These are phyloP conservation scores for Chinchilla lanigera DNA, from an alignment of 2,113 vertebrate genomes.

Conservation along the genomic window DNA sequence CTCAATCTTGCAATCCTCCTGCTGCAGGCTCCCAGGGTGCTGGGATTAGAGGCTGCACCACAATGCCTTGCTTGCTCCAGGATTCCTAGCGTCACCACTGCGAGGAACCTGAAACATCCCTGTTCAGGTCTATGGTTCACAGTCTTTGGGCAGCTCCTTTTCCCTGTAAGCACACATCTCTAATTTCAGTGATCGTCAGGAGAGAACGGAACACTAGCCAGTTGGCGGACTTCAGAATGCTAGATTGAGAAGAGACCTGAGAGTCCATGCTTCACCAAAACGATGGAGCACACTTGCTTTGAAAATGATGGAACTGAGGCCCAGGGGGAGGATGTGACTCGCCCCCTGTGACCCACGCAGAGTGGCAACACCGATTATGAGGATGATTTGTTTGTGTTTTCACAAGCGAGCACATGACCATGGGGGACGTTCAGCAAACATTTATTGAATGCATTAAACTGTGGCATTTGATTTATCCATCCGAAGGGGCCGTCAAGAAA, in stretches of 20 bases:
- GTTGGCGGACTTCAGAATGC: background rate
- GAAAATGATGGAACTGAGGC: background rate
- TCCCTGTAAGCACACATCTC: background rate
- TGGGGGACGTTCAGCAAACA: background rate
- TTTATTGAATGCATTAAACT: background rate
- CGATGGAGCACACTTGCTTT: background rate
- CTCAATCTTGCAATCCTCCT: background rate
- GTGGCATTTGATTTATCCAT: slow-evolving; percentile 15
- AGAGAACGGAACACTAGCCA: background rate
- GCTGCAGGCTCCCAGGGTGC: background rate
- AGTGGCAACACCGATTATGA: no score
- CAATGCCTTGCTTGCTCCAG: background rate
- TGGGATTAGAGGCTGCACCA: background rate
- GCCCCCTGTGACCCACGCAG: background rate
- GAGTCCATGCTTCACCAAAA: background rate
- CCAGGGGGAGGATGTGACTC: background rate
- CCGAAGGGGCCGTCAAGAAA: background rate
- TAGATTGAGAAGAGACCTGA: background rate
- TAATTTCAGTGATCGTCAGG: no score
- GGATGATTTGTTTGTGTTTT: slow-evolving; percentile 13
- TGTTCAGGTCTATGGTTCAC: fast-evolving
- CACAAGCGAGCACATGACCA: background rate
- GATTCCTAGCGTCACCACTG: background rate
- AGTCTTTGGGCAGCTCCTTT: fast-evolving
- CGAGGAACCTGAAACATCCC: background rate